These are phyloP conservation scores for Myotis pilosus DNA, from an alignment of 2,797 vertebrate species.

Conservation along the genomic window DNA sequence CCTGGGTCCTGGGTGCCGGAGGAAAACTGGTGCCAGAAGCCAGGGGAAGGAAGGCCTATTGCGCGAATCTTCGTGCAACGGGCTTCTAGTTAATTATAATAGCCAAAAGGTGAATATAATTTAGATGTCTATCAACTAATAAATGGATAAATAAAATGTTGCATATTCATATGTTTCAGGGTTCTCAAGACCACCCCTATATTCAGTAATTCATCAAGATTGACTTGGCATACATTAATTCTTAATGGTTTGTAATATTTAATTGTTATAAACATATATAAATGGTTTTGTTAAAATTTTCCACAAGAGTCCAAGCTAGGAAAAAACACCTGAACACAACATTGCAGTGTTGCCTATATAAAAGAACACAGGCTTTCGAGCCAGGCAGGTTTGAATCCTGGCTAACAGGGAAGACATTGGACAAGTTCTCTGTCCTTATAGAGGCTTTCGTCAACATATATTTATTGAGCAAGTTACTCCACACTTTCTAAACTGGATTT, in stretches of 20 bases:
- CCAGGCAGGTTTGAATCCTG: neutral
- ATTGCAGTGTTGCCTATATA: neutral
- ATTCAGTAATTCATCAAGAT: neutral
- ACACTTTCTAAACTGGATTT: neutral
- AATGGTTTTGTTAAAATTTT: neutral
- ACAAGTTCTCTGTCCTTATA: neutral
- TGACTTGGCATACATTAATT: neutral
- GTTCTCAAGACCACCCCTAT: neutral
- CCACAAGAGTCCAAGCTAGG: neutral
- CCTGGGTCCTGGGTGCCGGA: too few relatives aligned
- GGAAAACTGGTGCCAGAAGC: too few relatives aligned
- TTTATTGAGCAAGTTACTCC: neutral
- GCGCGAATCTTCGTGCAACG: too few relatives aligned
- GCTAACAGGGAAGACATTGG: neutral
- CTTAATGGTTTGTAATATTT: neutral
- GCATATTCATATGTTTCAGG: neutral
- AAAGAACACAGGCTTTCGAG: neutral
- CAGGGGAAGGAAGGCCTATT: too few relatives aligned
- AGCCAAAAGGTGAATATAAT: neutral
- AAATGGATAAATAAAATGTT: neutral
- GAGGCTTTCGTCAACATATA: neutral
- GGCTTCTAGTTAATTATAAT: neutral
- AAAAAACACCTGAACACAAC: neutral
- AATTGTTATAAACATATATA: neutral
- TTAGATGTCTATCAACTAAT: neutral